These are phyloP conservation scores for Chloropsis hardwickii DNA, from an alignment of 2,113 vertebrate species.

Conservation along the genomic window DNA sequence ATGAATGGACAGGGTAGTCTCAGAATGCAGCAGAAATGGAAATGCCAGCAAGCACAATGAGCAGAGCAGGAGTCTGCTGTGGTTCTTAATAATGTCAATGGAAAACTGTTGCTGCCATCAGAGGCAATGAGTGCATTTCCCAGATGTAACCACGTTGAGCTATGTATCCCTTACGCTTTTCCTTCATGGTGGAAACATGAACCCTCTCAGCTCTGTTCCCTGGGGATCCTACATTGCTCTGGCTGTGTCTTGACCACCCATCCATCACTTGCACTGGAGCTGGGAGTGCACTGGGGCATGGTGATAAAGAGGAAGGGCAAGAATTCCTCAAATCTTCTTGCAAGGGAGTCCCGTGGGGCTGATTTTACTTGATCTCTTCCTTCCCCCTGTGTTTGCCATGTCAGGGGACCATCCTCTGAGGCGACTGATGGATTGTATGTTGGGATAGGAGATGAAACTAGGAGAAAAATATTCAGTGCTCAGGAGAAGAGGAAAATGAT, in stretches of 20 bases:
- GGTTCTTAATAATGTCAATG: neutral
- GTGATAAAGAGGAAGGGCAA: neutral
- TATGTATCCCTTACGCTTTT: neutral
- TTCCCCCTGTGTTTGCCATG: neutral
- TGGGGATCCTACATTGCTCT: neutral
- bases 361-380: neutral
- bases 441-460: slow-evolving; percentile 33
- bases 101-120: neutral
- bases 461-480: neutral
- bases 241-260: neutral
- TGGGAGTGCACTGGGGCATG: neutral
- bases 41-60: neutral
- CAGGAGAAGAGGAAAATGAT: slow-evolving; percentile 29
- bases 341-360: neutral
- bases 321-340: neutral
- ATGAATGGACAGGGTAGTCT: neutral
- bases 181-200: neutral
- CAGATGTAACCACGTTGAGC: neutral
- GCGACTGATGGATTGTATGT: neutral
- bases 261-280: neutral
- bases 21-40: neutral
- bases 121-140: neutral
- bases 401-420: neutral
- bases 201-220: neutral
- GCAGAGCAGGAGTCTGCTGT: accelerated